Evolutionary conservation across 2,888 invertebrate genomes (phyloP).

Genomic region (Epirrhoe tristata): DNA sequence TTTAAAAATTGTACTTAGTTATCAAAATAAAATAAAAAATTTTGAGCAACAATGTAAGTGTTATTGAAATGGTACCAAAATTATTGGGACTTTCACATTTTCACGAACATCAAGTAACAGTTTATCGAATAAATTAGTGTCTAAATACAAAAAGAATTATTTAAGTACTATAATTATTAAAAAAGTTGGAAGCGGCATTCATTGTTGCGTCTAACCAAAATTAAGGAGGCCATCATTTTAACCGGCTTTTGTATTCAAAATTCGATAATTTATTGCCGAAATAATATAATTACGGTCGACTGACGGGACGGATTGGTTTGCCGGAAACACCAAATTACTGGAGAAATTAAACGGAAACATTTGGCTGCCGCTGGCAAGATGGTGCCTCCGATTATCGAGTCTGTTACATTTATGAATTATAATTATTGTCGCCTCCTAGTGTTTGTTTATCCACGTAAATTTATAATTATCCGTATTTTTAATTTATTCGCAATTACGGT

Average conservation of each 20-base stretch:
- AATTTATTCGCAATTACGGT: too few relatives aligned
- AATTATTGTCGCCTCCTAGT: conserved; percentile 72
- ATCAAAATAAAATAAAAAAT: background rate
- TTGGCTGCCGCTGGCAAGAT: conserved; percentile 85
- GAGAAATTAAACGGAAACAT: conserved; percentile 86
- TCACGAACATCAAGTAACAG: conserved; percentile 4
- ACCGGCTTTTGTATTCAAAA: conserved; percentile 81
- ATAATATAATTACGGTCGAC: conserved; percentile 84
- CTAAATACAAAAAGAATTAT: conserved; percentile 22
- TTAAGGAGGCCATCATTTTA: conserved; percentile 73
- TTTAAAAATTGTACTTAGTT: background rate
- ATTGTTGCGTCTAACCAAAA: conserved; percentile 73
- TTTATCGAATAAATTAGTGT: conserved; percentile 19
- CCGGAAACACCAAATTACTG: conserved; percentile 84
- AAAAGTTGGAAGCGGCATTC: conserved; percentile 42
- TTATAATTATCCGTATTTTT: too few relatives aligned
- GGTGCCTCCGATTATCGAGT: conserved; percentile 78
- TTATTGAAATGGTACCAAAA: background rate
- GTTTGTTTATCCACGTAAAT: conserved; percentile 18
- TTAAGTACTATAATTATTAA: conserved; percentile 31
- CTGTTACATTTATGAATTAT: conserved; percentile 81
- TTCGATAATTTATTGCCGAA: conserved; percentile 85
- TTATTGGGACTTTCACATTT: conserved; percentile 12
- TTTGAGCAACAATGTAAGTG: conserved; percentile 1
- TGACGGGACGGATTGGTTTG: conserved; percentile 83